Evolutionary conservation across 2,113 vertebrate species (phyloP).

Genomic region (Myanophis thanlyinensis): DNA sequence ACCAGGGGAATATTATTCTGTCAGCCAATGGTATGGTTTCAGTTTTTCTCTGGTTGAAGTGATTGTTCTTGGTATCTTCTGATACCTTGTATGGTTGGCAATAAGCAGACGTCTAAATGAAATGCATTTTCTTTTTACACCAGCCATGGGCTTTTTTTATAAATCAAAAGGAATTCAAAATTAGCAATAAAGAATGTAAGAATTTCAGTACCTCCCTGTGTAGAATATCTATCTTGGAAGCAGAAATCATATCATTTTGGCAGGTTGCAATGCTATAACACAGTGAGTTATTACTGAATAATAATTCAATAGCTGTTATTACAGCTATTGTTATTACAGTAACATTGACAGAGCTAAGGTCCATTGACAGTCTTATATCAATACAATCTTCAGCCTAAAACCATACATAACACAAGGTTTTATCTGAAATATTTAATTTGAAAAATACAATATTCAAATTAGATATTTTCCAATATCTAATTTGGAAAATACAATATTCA

Average conservation of each 20-base stretch:
- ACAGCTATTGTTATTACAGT: too few species aligned
- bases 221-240: not conserved
- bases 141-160: not conserved
- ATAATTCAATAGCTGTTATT: not conserved
- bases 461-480: slow-evolving; percentile 8
- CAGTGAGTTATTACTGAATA: not conserved
- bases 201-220: not conserved
- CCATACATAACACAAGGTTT: slow-evolving; percentile 56
- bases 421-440: slow-evolving; percentile 35
- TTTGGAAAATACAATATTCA: slow-evolving; percentile 30
- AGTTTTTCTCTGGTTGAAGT: not conserved
- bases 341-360: not conserved
- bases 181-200: slow-evolving; percentile 7
- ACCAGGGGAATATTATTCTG: not conserved
- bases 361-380: not conserved
- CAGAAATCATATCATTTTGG: accelerated
- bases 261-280: not conserved
- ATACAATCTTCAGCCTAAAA: slow-evolving; percentile 30
- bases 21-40: not conserved
- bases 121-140: slow-evolving; percentile 10
- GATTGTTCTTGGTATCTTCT: not conserved
- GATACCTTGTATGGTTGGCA: slow-evolving; percentile 1
- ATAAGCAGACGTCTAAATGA: not conserved
- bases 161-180: not conserved
- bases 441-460: slow-evolving; percentile 15